A percentile compares a stretch with the other conserved stretches of the same genome.
Conservation (phyloP, 1,140 invertebrate genomes). For the Pinna nobilis region DNA sequence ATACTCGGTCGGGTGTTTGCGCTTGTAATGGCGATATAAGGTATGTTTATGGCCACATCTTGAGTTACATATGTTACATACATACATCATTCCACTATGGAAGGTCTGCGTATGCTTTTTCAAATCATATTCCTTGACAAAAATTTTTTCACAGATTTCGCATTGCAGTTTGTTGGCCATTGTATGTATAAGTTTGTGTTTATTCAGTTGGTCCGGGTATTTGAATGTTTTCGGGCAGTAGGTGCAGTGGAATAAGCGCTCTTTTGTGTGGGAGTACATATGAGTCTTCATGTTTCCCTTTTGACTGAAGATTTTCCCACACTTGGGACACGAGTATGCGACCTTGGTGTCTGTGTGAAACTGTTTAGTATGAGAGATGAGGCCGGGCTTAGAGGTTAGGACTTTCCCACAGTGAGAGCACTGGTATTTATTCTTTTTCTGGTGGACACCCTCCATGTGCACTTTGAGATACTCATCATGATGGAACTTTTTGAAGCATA, state of each 20-base stretch:
- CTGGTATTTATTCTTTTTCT: slow-evolving; percentile 69
- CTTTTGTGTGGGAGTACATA: slow-evolving; percentile 70
- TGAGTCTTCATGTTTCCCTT: slow-evolving; percentile 75
- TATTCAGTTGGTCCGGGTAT: slow-evolving; percentile 74
- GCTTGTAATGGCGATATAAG: slow-evolving; percentile 74
- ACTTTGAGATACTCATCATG: slow-evolving; percentile 74
- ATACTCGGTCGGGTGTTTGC: slow-evolving; percentile 69
- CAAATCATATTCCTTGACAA: slow-evolving; percentile 74
- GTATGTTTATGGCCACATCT: slow-evolving; percentile 72
- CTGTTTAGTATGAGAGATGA: slow-evolving; percentile 74
- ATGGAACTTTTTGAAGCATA: slow-evolving; percentile 76
- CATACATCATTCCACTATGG: slow-evolving; percentile 75
- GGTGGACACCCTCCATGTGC: slow-evolving; percentile 74
- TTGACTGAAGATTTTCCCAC: slow-evolving; percentile 76
- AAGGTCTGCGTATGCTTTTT: slow-evolving; percentile 72
- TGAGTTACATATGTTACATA: slow-evolving; percentile 74
- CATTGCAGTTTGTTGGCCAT: slow-evolving; percentile 61
- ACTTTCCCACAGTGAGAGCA: slow-evolving; percentile 75
- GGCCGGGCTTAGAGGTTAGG: slow-evolving; percentile 76
- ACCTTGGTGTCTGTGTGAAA: slow-evolving; percentile 70
- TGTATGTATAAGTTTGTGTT: slow-evolving; percentile 73
- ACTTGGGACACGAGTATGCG: slow-evolving; percentile 74
- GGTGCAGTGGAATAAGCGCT: slow-evolving; percentile 67
- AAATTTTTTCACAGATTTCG: slow-evolving; percentile 73
- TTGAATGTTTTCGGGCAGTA: slow-evolving; percentile 71